These are phyloP conservation scores for Prorops nasuta DNA, from an alignment of 1,140 invertebrate genomes.

Conservation along the genomic window DNA sequence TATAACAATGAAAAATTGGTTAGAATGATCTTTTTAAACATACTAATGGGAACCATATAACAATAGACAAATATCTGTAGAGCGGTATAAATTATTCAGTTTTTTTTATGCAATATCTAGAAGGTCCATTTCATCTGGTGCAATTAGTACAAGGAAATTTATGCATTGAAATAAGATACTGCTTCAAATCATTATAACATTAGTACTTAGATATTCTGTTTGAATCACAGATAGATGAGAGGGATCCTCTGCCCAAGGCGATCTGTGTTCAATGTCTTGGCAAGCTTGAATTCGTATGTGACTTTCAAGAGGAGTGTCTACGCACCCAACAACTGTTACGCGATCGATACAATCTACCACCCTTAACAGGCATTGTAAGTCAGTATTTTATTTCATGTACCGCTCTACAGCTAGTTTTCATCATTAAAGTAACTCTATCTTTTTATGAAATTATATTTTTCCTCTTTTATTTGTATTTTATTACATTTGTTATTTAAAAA, in stretches of 20 bases:
- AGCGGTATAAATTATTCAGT: too few relatives aligned
- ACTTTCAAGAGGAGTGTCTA: slow-evolving; percentile 56
- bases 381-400: slow-evolving; percentile 33
- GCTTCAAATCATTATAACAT: too few relatives aligned
- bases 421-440: background rate
- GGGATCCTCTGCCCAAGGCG: slow-evolving; percentile 52
- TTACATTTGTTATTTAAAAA: background rate
- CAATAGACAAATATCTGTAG: too few relatives aligned
- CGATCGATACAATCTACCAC: slow-evolving; percentile 48
- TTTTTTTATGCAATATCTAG: too few relatives aligned
- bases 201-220: slow-evolving; percentile 36
- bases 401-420: slow-evolving; percentile 39
- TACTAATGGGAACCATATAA: too few relatives aligned
- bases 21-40: too few relatives aligned
- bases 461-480: background rate
- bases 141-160: too few relatives aligned
- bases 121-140: too few relatives aligned
- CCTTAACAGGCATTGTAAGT: slow-evolving; percentile 50
- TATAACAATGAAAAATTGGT: too few relatives aligned
- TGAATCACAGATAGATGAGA: slow-evolving; percentile 54
- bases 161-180: too few relatives aligned
- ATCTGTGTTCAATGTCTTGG: slow-evolving; percentile 56
- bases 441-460: background rate
- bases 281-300: slow-evolving; percentile 56
- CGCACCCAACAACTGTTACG: slow-evolving; percentile 51